Evolutionary conservation across 2,797 vertebrate species (phyloP).

Genomic region (Myoxocephalus aenaeus): DNA sequence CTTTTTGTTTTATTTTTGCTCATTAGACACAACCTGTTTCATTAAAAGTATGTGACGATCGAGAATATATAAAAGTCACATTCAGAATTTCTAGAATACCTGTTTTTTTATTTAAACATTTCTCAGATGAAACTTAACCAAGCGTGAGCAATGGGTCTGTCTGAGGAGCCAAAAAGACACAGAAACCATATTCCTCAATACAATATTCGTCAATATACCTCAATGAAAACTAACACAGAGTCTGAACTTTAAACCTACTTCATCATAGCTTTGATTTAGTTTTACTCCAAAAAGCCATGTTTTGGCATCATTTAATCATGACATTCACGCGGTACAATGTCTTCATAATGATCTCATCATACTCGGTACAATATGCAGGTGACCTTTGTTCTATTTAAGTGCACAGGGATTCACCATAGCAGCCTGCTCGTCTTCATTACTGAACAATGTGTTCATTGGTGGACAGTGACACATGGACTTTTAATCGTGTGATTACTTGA

Average conservation of each 20-base stretch:
- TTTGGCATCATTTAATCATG: conserved; percentile 13
- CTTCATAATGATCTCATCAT: conserved; percentile 48
- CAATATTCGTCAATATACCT: background rate
- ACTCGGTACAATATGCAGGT: conserved; percentile 9
- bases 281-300: background rate
- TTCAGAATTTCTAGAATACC: background rate
- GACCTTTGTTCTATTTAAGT: conserved; percentile 47
- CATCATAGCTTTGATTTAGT: background rate
- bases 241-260: background rate
- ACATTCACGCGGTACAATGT: conserved; percentile 14
- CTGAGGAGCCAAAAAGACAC: background rate
- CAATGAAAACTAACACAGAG: background rate
- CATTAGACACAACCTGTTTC: conserved; percentile 16
- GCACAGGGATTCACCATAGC: conserved; percentile 12
- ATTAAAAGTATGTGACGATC: conserved; percentile 15
- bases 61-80: conserved; percentile 20
- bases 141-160: background rate
- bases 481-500: background rate
- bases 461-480: background rate
- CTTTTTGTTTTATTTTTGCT: conserved; percentile 8
- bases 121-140: conserved; percentile 18
- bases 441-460: conserved; percentile 16
- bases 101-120: conserved; percentile 11
- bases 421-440: conserved; percentile 50
- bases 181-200: background rate